Percentiles rank a stretch among this genome's conserved stretches.
These are phyloP conservation scores for Tenebrosternarchus preto DNA, from an alignment of 2,113 vertebrate species.

Conservation along the genomic window DNA sequence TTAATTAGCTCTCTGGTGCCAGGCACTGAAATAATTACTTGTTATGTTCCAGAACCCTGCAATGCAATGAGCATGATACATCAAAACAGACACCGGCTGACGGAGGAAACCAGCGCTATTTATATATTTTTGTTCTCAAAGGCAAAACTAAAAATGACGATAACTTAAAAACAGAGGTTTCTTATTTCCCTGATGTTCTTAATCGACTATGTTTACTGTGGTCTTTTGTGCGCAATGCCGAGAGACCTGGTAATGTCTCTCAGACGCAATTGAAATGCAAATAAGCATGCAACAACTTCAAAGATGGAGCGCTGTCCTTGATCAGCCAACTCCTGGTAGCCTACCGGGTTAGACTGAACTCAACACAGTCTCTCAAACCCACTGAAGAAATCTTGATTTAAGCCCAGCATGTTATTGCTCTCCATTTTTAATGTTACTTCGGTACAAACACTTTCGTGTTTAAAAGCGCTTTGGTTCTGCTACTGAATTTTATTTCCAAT, in stretches of 20 bases:
- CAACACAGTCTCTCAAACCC: conserved; percentile 16
- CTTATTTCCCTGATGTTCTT: background rate
- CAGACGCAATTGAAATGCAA: conserved; percentile 32
- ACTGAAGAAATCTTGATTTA: background rate
- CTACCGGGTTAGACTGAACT: conserved; percentile 8
- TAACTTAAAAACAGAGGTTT: background rate
- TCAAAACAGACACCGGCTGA: conserved; percentile 43
- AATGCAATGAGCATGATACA: conserved; percentile 52
- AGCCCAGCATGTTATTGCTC: background rate
- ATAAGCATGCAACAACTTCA: conserved; percentile 20
- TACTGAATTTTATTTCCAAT: background rate
- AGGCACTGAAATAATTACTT: conserved; percentile 68
- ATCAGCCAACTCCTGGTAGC: conserved; percentile 3
- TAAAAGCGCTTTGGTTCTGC: background rate
- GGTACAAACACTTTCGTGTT: background rate
- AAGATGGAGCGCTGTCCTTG: conserved; percentile 13
- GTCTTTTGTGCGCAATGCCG: background rate
- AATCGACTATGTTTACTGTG: background rate
- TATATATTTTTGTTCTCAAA: conserved; percentile 9
- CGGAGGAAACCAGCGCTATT: background rate
- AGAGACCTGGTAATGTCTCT: background rate
- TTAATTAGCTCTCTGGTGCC: conserved; percentile 69
- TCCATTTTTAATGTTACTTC: background rate
- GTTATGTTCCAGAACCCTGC: conserved; percentile 61
- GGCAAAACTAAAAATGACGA: background rate